Evolutionary conservation across 2,888 invertebrate species (phyloP).

Genomic region (Epinotia nisella): DNA sequence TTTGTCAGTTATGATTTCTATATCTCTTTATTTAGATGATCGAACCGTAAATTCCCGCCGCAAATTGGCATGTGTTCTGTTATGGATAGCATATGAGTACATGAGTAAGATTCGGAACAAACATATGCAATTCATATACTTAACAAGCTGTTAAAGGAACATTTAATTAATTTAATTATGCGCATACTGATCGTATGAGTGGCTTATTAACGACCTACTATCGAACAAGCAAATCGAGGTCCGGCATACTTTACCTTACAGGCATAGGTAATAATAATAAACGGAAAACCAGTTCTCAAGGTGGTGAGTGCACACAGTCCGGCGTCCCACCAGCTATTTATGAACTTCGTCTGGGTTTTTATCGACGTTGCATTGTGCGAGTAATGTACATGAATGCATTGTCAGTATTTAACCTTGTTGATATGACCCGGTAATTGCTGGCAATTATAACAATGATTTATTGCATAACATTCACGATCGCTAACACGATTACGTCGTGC

Average conservation of each 20-base stretch:
- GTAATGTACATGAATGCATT: slow-evolving; percentile 58
- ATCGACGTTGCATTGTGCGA: slow-evolving; percentile 50
- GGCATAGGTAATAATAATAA: slow-evolving; percentile 39
- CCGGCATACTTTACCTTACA: slow-evolving; percentile 40
- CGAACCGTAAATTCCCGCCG: background rate
- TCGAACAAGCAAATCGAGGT: slow-evolving; percentile 41
- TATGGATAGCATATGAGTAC: slow-evolving; percentile 8
- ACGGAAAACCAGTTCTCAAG: slow-evolving; percentile 48
- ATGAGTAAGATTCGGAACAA: slow-evolving; percentile 4
- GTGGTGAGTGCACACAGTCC: slow-evolving; percentile 42
- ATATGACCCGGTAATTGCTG: slow-evolving; percentile 52
- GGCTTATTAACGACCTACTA: slow-evolving; percentile 46
- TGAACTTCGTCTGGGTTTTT: slow-evolving; percentile 33
- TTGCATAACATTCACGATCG: slow-evolving; percentile 68
- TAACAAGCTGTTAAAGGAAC: slow-evolving; percentile 25
- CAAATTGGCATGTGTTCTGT: slow-evolving; percentile 9
- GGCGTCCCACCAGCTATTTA: slow-evolving; percentile 52
- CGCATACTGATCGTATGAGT: slow-evolving; percentile 41
- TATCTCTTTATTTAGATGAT: slow-evolving; percentile 4
- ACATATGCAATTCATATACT: slow-evolving; percentile 24
- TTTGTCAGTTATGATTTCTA: slow-evolving; percentile 5
- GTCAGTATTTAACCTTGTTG: slow-evolving; percentile 68
- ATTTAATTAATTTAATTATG: slow-evolving; percentile 42
- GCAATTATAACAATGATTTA: slow-evolving; percentile 60
- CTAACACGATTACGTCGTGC: slow-evolving; percentile 30